Evolutionary conservation across 2,113 vertebrate genomes (phyloP), one percentile per base, ranked within the genome.

Genomic region (Solea senegalensis): DNA sequence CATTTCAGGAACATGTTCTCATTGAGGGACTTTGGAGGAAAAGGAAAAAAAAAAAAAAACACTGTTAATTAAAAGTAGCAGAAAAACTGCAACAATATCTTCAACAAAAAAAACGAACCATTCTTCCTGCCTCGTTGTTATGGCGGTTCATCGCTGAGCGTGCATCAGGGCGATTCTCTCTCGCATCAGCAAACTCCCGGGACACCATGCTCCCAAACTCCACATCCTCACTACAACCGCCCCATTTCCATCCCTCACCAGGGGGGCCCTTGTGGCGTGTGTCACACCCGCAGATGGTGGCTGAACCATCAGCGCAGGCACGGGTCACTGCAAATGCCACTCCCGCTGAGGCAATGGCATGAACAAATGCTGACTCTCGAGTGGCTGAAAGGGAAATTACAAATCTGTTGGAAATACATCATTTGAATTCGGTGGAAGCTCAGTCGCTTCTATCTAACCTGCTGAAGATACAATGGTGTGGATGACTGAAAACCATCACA

Each of bases 1-100:
- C 98, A 99, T 87, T 98, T 98, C 63, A 99, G 94, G 81, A 98
- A 98, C 96, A 98, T 98, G 92, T 98, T 97, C 15, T 98, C 96
- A 77, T 97, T 94, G 87, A 99, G 96, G 67, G 97, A 97, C 98
- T 99, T 80, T 3, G 21, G 53, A 1, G 49, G 64, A 68, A 58
- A 14, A 57, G 53, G 49, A 49, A 3, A 9, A 21, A 15, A 0
- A 49, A 3, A 9, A 21, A 15, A 0, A 55, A 76, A 21, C 21
- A 21, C 21, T 21, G 39, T 59, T 0, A 45, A 69, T 16, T 8
- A 1, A 65, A 50, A 59, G 2, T 16, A 14, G 14, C 8, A 52
- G n/a, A 48, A 54, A n/a, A 73, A 54, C 2, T 13, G n/a, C 5
- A 4, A 9, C 27, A 65, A 58, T 40, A 69, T 8, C 60, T 52